phyloP scores from a whole-genome alignment of 1,140 invertebrate species.

The Spodoptera litura region DNA sequence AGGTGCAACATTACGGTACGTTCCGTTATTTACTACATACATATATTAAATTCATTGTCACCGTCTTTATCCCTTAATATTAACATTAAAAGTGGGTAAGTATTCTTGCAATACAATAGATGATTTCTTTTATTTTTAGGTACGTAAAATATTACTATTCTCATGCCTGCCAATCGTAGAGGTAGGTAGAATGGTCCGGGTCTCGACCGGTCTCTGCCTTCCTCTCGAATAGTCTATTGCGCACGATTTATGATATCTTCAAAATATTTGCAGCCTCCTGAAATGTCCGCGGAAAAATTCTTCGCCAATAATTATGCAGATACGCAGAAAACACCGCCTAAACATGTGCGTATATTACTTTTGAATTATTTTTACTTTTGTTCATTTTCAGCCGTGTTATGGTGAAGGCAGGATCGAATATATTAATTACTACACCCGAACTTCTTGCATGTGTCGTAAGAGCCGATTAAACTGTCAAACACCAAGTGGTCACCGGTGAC shows the following conservation, averaged over 20 bases:
- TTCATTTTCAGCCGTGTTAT: not conserved
- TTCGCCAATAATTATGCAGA: not conserved
- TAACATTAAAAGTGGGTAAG: not conserved
- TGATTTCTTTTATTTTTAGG: conserved; percentile 25
- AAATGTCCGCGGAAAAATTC: conserved; percentile 15
- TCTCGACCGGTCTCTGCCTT: not conserved
- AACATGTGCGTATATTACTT: conserved; percentile 8
- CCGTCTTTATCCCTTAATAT: not conserved
- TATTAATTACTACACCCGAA: no score
- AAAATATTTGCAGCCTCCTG: conserved; percentile 27
- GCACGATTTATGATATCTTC: not conserved
- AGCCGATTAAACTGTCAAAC: no score
- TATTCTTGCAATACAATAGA: not conserved
- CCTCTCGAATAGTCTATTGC: not conserved
- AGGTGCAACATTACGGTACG: no score
- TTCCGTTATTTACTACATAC: no score
- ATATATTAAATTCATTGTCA: no score
- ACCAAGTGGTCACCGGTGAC: no score
- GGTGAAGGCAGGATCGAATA: no score
- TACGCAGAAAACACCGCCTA: conserved; percentile 19
- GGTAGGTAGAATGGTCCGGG: conserved; percentile 11
- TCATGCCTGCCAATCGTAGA: not conserved
- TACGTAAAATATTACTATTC: conserved; percentile 14
- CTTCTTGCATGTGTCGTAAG: no score
- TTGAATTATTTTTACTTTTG: not conserved